These are phyloP conservation scores for Ornithoptera alexandrae DNA, from an alignment of 2,888 invertebrate genomes.

Conservation along the genomic window DNA sequence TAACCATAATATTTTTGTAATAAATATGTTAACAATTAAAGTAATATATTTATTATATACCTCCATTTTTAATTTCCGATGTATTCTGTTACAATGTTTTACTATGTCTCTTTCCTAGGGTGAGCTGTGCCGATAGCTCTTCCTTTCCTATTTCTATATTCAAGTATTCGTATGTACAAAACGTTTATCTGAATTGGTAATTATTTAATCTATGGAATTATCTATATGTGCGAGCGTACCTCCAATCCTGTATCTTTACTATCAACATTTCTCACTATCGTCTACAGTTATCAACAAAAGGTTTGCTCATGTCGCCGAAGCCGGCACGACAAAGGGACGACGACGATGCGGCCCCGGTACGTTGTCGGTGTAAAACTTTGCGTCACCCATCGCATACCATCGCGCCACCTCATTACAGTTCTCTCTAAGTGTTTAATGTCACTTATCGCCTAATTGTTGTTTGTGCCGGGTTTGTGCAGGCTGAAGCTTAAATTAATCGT, in stretches of 20 bases:
- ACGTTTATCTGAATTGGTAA: constrained; percentile 2
- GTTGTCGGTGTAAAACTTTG: constrained; percentile 47
- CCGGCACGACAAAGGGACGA: constrained; percentile 59
- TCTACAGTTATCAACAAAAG: constrained; percentile 68
- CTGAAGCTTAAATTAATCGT: constrained; percentile 19
- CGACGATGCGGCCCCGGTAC: constrained; percentile 59
- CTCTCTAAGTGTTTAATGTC: constrained; percentile 20
- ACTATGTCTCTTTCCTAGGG: not conserved
- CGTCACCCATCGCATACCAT: constrained; percentile 30
- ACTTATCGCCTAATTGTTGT: constrained; percentile 19
- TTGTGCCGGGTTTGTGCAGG: constrained; percentile 19
- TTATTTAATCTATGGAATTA: constrained; percentile 6
- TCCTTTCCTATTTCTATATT: constrained; percentile 11
- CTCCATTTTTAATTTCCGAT: constrained; percentile 10
- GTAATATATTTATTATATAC: not conserved
- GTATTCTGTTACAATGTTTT: not conserved
- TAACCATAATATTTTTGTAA: not conserved
- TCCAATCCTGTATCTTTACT: constrained; percentile 30
- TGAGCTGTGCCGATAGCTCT: not conserved
- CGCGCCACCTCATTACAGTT: constrained; percentile 22
- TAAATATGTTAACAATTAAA: not conserved
- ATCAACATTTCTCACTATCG: constrained; percentile 47
- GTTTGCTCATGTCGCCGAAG: constrained; percentile 66
- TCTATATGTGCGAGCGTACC: constrained; percentile 6
- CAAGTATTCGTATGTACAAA: constrained; percentile 11